Percentiles rank a stretch among this genome's conserved stretches.
These are phyloP conservation scores for Pseudobourletiella spinata DNA, from an alignment of 1,140 invertebrate species.

Conservation along the genomic window DNA sequence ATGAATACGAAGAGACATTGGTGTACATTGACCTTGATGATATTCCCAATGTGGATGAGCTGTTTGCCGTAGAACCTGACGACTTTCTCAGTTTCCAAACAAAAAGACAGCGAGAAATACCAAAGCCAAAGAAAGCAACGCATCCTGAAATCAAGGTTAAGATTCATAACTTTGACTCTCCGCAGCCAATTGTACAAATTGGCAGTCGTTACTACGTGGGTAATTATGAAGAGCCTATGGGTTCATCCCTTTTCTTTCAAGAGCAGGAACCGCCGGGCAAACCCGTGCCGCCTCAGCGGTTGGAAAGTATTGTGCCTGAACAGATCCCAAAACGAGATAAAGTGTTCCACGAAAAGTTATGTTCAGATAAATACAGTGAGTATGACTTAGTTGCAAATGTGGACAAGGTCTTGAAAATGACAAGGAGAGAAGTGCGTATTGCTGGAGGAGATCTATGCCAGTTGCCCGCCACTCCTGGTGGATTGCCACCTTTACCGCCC, in stretches of 20 bases:
- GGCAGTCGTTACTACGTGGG: constrained; percentile 14
- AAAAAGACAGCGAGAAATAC: constrained; percentile 12
- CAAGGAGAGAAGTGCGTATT: not conserved
- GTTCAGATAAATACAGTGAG: not conserved
- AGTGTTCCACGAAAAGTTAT: not conserved
- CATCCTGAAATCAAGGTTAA: constrained; percentile 6
- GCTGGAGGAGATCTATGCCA: not conserved
- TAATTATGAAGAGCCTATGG: constrained; percentile 11
- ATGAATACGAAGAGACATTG: constrained; percentile 11
- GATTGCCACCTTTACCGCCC: not conserved
- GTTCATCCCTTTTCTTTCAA: constrained; percentile 12
- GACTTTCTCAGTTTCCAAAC: constrained; percentile 10
- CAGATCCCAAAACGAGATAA: not conserved
- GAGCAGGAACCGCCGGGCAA: not conserved
- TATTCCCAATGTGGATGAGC: constrained; percentile 14
- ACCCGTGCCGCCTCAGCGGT: not conserved
- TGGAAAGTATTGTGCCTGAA: not conserved
- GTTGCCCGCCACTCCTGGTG: not conserved
- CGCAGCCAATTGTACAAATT: constrained; percentile 12
- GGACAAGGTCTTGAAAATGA: constrained; percentile 11
- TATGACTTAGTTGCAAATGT: constrained; percentile 15
- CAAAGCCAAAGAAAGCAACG: constrained; percentile 1
- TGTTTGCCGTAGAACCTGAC: constrained; percentile 23
- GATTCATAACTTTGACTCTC: constrained; percentile 21
- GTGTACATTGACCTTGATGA: constrained; percentile 26